These are phyloP conservation scores for Pogonognathellus flavescens DNA, from an alignment of 1,140 invertebrate genomes.

Conservation along the genomic window DNA sequence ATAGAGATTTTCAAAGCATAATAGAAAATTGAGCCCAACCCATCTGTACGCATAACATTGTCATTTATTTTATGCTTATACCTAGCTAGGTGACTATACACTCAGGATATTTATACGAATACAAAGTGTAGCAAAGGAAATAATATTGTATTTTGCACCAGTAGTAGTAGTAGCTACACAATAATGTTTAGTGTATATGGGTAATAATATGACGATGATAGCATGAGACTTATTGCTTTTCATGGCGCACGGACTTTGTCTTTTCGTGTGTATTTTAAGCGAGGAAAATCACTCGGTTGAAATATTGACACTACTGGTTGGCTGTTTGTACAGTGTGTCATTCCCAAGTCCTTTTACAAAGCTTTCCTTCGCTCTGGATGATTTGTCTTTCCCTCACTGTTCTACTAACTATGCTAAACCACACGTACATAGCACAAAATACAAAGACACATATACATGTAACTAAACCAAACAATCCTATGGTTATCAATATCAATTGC, in stretches of 20 bases:
- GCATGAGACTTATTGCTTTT: not conserved
- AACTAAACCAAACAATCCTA: slow-evolving; percentile 15
- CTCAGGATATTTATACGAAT: no score
- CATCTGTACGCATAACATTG: not conserved
- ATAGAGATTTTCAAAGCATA: not conserved
- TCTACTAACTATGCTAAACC: not conserved
- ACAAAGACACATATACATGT: not conserved
- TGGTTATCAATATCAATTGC: slow-evolving; percentile 9
- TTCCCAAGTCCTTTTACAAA: not conserved
- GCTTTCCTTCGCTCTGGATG: slow-evolving; percentile 3
- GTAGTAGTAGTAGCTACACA: no score
- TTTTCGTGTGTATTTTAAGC: slow-evolving; percentile 11
- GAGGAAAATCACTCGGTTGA: slow-evolving; percentile 30
- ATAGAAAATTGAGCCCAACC: slow-evolving; percentile 15
- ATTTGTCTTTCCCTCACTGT: slow-evolving; percentile 18
- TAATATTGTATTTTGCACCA: no score
- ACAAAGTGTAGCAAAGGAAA: no score
- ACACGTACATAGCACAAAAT: not conserved
- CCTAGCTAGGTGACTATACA: not conserved
- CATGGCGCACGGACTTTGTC: not conserved
- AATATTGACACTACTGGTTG: slow-evolving; percentile 21
- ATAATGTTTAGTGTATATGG: no score
- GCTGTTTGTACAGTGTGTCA: slow-evolving; percentile 15
- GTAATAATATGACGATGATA: not conserved
- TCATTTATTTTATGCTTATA: slow-evolving; percentile 2